A percentile compares a stretch with the other conserved stretches of the same genome.
phyloP scores from a whole-genome alignment of 2,888 invertebrate species.

The Pristionchus mayeri region DNA sequence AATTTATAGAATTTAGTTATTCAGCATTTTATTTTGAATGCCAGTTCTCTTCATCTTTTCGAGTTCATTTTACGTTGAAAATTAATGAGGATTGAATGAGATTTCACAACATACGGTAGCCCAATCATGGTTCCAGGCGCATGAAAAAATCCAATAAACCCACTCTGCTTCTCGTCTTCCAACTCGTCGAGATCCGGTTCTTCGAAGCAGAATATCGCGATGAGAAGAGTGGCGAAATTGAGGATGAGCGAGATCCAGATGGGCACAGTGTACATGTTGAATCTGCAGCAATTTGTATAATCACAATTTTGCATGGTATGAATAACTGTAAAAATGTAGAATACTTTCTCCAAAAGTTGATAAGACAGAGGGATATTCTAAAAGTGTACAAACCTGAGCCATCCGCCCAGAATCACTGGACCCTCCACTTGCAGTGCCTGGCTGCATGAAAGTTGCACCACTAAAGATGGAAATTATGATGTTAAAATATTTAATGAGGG shows the following conservation, averaged over 20 bases:
- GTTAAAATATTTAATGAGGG: neutral
- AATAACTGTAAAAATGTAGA: neutral
- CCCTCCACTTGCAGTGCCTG: neutral
- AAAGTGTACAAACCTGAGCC: slow-evolving; percentile 19
- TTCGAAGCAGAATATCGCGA: slow-evolving; percentile 11
- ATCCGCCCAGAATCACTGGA: neutral
- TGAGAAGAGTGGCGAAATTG: slow-evolving; percentile 5
- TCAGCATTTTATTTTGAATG: too few species aligned
- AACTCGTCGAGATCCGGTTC: neutral
- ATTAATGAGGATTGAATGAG: too few species aligned
- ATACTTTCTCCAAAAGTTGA: too few species aligned
- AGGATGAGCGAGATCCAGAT: slow-evolving; percentile 38
- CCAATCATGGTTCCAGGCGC: too few species aligned
- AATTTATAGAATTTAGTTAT: too few species aligned
- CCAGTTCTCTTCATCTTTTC: too few species aligned
- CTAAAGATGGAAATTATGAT: neutral
- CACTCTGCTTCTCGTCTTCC: neutral
- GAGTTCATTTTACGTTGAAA: too few species aligned
- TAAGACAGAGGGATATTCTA: neutral
- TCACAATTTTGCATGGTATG: neutral
- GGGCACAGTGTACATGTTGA: slow-evolving; percentile 44
- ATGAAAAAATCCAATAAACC: neutral
- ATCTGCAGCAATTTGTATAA: neutral
- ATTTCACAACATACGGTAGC: too few species aligned
- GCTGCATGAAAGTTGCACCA: slow-evolving; percentile 10